Percentiles rank a stretch among this genome's conserved stretches.
Evolutionary conservation across 1,140 invertebrate species (phyloP).

Genomic region (Palaemon carinicauda): DNA sequence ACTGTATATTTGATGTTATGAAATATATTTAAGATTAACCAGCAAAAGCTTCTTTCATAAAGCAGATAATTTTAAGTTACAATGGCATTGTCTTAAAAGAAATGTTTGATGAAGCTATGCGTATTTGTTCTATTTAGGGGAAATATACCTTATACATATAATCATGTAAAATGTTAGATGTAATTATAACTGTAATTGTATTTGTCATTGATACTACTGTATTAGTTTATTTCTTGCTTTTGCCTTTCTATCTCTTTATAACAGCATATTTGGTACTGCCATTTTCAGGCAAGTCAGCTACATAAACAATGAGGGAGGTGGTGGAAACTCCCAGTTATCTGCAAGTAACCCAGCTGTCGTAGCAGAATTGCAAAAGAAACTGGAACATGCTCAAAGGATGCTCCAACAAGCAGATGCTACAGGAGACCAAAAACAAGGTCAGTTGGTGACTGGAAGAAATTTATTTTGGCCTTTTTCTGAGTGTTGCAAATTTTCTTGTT

Average conservation of each 20-base stretch:
- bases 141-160: too few relatives aligned
- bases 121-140: too few relatives aligned
- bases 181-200: too few relatives aligned
- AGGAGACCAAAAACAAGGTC: conserved; percentile 39
- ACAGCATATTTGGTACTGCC: neutral
- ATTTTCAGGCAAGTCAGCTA: conserved; percentile 58
- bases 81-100: too few relatives aligned
- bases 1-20: too few relatives aligned
- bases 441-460: neutral
- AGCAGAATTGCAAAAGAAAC: conserved; percentile 51
- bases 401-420: conserved; percentile 51
- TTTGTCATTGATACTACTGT: conserved; percentile 8
- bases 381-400: conserved; percentile 56
- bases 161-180: too few relatives aligned
- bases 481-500: too few relatives aligned
- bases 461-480: neutral
- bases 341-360: conserved; percentile 26
- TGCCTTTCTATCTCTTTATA: neutral
- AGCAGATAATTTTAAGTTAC: too few relatives aligned
- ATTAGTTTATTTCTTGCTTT: conserved; percentile 21
- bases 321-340: neutral
- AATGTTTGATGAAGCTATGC: too few relatives aligned
- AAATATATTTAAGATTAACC: too few relatives aligned
- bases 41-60: too few relatives aligned
- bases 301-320: conserved; percentile 4